Conservation (phyloP, 2,888 invertebrate genomes). For the Polyommatus icarus region DNA sequence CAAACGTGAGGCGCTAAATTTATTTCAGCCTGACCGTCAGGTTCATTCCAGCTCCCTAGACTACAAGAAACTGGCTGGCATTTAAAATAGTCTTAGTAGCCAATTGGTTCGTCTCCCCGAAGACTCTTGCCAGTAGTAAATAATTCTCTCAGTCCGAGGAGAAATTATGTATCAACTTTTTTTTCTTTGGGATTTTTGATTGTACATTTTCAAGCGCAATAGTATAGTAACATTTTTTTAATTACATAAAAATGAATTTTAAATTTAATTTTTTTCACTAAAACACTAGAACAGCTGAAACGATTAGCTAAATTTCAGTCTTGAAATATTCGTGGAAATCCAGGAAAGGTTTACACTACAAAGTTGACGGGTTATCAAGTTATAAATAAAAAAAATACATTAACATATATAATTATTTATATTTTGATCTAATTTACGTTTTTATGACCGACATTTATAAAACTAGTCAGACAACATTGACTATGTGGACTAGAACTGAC, state of each 20-base stretch:
- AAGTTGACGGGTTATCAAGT: too few relatives aligned
- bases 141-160: slow-evolving; percentile 14
- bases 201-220: too few relatives aligned
- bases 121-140: slow-evolving; percentile 24
- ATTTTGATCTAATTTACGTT: background rate
- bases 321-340: too few relatives aligned
- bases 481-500: background rate
- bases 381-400: too few relatives aligned
- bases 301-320: too few relatives aligned
- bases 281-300: too few relatives aligned
- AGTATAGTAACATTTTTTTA: too few relatives aligned
- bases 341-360: too few relatives aligned
- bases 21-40: slow-evolving; percentile 41
- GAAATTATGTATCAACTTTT: background rate
- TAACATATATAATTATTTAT: too few relatives aligned
- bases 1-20: slow-evolving; percentile 48
- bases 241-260: too few relatives aligned
- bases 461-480: background rate
- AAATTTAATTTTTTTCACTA: too few relatives aligned
- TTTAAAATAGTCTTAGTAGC: slow-evolving; percentile 46
- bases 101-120: slow-evolving; percentile 35
- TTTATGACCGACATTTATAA: background rate
- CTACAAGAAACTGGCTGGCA: slow-evolving; percentile 45
- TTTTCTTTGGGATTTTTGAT: background rate
- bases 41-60: slow-evolving; percentile 39